Base-by-base conservation (phyloP, 2,113 vertebrate genomes). In the Callipepla californica region DNA sequence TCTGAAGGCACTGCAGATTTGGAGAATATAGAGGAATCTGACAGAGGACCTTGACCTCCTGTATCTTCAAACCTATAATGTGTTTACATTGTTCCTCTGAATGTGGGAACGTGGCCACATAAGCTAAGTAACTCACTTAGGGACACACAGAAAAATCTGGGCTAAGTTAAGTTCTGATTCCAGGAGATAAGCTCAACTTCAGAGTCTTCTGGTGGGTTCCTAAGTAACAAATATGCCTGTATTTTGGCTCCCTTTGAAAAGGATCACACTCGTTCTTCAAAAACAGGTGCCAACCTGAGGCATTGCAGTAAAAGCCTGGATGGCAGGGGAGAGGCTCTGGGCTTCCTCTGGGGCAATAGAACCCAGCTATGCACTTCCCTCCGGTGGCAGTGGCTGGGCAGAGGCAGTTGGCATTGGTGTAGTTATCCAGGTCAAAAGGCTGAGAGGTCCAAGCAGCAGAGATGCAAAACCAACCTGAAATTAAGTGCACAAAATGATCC, bases 371-470 rank as follows among this genome's bases (percentile, higher is more conserved):
- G 92, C 99, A 99, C 94, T 98, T 98, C 21, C 98, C 99, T 58
- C 98, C 99, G 0, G 98, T 99, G 93, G 98, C 98, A 3, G 98
- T 99, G 74, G 98, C 99, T 8, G 99, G 99, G 66, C 99, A 99
- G 34, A 99, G 98, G 93, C 99, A 99, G 96, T 99, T 99, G 63
- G 98, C 96, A 15, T 90, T 99, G 92, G 99, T 99, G 95, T 99
- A 99, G 95, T 99, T 99, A 95, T 99, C 99, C 92, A 99, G 97
- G 94, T 99, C 98, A 53, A 99, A 99, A 10, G 99, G 99, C 61
- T 97, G 98, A 1, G 98, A 97, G 11, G 98, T 99, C 99, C 99
- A 99, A 2, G 98, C 99, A 63, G 98, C 99, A 2, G 97, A 99
- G 84, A 99, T 96, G 77, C 99, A 99, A 97, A 99, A 99, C 99